A percentile compares a stretch with the other conserved stretches of the same genome.
phyloP scores from a whole-genome alignment of 2,797 vertebrate genomes.

The Mormyrus proboscirostris region DNA sequence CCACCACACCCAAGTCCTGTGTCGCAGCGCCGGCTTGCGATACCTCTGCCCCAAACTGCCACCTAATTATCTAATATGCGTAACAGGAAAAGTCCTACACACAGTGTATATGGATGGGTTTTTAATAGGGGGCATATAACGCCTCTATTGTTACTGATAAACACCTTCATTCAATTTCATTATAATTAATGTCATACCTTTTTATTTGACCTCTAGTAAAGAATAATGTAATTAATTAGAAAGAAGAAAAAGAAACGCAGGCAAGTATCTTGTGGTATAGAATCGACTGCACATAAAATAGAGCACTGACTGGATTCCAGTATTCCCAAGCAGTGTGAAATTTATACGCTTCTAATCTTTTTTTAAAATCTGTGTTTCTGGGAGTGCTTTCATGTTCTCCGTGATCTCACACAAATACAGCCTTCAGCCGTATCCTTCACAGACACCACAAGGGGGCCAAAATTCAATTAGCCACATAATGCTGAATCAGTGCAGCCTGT shows the following conservation, averaged over 20 bases:
- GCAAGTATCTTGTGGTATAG: background rate
- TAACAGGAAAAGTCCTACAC: background rate
- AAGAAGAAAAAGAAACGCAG: background rate
- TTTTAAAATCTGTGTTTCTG: background rate
- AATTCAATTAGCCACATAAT: slow-evolving; percentile 22
- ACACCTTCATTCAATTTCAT: background rate
- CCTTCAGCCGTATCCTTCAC: background rate
- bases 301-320: background rate
- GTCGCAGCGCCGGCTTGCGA: background rate
- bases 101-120: background rate
- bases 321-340: background rate
- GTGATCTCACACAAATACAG: slow-evolving; percentile 4
- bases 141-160: slow-evolving; percentile 3
- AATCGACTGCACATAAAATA: background rate
- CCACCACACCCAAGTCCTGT: background rate
- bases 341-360: background rate
- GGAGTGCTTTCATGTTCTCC: slow-evolving; percentile 1
- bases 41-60: slow-evolving; percentile 22
- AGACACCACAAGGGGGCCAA: background rate
- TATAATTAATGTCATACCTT: background rate
- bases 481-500: slow-evolving; percentile 1
- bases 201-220: background rate
- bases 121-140: background rate
- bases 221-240: background rate
- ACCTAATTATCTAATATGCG: slow-evolving; percentile 41